phyloP scores from a whole-genome alignment of 2,888 invertebrate species.

The Oscheius sp. region DNA sequence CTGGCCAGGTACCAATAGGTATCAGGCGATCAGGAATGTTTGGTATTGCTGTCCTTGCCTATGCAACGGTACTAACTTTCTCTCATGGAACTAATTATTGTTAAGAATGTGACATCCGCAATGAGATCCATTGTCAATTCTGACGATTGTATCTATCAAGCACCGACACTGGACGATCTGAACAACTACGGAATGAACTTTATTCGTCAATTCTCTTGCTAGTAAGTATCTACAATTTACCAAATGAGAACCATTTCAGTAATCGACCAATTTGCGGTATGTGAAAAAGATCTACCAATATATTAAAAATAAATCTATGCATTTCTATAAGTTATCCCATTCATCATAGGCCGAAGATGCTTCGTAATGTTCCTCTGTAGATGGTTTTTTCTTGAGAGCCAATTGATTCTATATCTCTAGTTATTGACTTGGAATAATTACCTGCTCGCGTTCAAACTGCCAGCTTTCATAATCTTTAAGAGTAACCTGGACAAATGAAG shows the following conservation, averaged over 20 bases:
- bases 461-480: slow-evolving; percentile 67
- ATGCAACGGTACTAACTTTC: slow-evolving; percentile 28
- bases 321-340: slow-evolving; percentile 63
- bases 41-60: slow-evolving; percentile 50
- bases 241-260: not conserved
- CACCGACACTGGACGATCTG: slow-evolving; percentile 38
- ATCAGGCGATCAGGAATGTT: slow-evolving; percentile 45
- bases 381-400: slow-evolving; percentile 58
- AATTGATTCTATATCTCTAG: slow-evolving; percentile 50
- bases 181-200: slow-evolving; percentile 49
- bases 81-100: not conserved
- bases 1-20: slow-evolving; percentile 34
- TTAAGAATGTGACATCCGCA: not conserved
- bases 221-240: slow-evolving; percentile 32
- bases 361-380: slow-evolving; percentile 53
- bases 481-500: slow-evolving; percentile 64
- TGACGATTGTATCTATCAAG: slow-evolving; percentile 39
- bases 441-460: slow-evolving; percentile 68
- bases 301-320: not conserved
- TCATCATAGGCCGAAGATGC: slow-evolving; percentile 64
- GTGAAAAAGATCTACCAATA: slow-evolving; percentile 8
- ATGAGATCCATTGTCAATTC: not conserved
- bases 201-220: slow-evolving; percentile 50
- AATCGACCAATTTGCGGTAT: slow-evolving; percentile 1
- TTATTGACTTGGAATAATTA: not conserved